Evolutionary conservation across 2,113 vertebrate genomes (phyloP), one percentile per base, ranked within the genome.

Genomic region (Phyllostomus discolor): DNA sequence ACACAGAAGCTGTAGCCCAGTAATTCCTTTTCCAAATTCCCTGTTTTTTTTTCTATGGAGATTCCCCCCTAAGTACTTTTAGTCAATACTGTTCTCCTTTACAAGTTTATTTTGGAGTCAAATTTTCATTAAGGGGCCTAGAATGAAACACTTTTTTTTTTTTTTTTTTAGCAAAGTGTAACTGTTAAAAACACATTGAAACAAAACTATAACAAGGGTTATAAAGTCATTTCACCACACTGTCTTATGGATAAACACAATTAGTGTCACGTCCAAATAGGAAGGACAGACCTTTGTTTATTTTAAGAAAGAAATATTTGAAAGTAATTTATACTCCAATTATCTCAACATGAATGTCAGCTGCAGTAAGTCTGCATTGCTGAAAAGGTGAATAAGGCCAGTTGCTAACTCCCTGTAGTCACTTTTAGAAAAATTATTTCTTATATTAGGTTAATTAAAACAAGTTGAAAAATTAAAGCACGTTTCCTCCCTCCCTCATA

Each of bases 231-330:
- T 82, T 90, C 28, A 85, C 28, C 24, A 57, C 20, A 75, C 52
- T 85, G 80, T 52, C 67, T 90, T 73, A 54, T 88, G 79, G 54
- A 66, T 70, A 91, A 86, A 33, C 35, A 69, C 76, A 78, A 94
- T 94, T 73, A 72, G 62, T 72, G 48, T 69, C 48, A 83, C 80
- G 54, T 91, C 91, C 79, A 86, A 38, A 86, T 90, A 82, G 88
- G 85, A 50, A 48, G 62, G 70, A 41, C 48, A 84, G 72, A 33
- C 5, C 16, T 26, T 70, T 94, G 24, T 92, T 54, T 86, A 66
- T 94, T 88, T 96, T 95, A 90, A 92, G n/a, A 85, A 94, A 59
- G 38, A 83, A 66, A 22, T 90, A 81, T 90, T 94, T 92, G 35
- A 75, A 89, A 95, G 67, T 87, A 88, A 83, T 86, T 87, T 50